Conservation (phyloP, 2,888 invertebrate genomes). For the Zaprionus bogoriensis region DNA sequence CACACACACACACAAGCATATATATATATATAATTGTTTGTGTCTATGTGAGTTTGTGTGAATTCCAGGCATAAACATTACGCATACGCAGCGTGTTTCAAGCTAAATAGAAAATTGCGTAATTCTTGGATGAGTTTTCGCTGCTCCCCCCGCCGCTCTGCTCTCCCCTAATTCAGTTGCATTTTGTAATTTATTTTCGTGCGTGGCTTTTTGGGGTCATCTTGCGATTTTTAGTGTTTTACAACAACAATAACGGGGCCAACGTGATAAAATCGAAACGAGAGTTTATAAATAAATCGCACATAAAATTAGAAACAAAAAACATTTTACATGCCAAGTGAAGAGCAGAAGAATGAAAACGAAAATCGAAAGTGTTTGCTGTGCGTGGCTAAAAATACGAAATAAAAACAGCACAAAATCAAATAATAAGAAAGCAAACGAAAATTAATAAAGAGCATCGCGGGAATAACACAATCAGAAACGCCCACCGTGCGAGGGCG, state of each 20-base stretch:
- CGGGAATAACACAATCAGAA: conserved; percentile 28
- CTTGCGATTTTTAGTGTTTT: conserved; percentile 68
- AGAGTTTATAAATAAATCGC: conserved; percentile 67
- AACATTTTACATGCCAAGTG: conserved; percentile 50
- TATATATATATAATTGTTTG: too few species aligned
- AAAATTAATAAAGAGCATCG: conserved; percentile 24
- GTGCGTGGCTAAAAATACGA: conserved; percentile 61
- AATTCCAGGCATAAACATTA: conserved; percentile 38
- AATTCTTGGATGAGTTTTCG: conserved; percentile 41
- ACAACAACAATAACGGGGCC: conserved; percentile 26
- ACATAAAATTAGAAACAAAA: conserved; percentile 68
- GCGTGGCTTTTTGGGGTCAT: conserved; percentile 70
- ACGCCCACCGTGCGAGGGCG: conserved; percentile 40
- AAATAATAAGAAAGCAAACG: conserved; percentile 21
- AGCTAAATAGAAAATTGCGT: conserved; percentile 54
- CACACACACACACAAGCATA: not conserved
- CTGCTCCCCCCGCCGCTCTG: not conserved
- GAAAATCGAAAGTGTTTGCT: conserved; percentile 66
- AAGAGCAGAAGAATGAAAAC: conserved; percentile 42
- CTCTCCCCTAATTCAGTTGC: conserved; percentile 15
- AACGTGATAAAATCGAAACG: conserved; percentile 6
- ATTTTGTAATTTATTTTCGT: conserved; percentile 35
- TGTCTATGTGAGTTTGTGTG: too few species aligned
- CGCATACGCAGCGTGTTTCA: conserved; percentile 47
- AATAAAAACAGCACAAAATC: conserved; percentile 19